Percentiles rank a stretch among this genome's conserved stretches.
These are phyloP conservation scores for Drosophila lowei DNA, from an alignment of 1,140 invertebrate species.

Conservation along the genomic window DNA sequence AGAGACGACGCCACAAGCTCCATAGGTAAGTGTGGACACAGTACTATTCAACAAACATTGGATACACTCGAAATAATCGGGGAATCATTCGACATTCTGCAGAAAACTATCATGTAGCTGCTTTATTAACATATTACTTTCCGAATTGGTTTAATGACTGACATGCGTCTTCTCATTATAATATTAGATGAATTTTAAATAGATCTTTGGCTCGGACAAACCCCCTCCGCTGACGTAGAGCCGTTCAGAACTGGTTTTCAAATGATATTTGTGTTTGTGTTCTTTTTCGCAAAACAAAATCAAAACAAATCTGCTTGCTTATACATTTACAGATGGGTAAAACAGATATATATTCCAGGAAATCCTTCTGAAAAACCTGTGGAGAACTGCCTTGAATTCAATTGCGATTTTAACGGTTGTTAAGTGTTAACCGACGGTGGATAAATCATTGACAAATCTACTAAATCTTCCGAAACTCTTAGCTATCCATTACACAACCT, in stretches of 20 bases:
- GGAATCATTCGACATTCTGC: too few species aligned
- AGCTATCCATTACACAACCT: too few species aligned
- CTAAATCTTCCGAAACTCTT: too few species aligned
- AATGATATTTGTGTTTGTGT: background rate
- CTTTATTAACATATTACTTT: background rate
- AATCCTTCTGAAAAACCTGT: slow-evolving; percentile 15
- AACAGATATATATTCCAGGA: slow-evolving; percentile 24
- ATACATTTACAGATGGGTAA: too few species aligned
- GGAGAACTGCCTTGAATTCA: background rate
- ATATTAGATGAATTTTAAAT: slow-evolving; percentile 40
- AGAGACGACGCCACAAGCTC: slow-evolving; percentile 12
- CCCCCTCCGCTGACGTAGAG: too few species aligned
- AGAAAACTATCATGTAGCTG: too few species aligned
- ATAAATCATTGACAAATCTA: background rate
- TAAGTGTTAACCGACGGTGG: background rate
- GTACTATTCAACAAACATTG: slow-evolving; percentile 2
- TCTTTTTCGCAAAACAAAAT: too few species aligned
- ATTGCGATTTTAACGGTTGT: background rate
- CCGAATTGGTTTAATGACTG: slow-evolving; percentile 21
- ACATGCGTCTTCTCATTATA: slow-evolving; percentile 30
- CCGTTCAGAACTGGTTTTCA: slow-evolving; percentile 13
- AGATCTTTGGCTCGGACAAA: too few species aligned
- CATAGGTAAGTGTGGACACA: background rate
- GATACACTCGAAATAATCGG: too few species aligned
- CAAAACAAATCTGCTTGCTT: slow-evolving; percentile 27